These are phyloP conservation scores for Grapholita molesta DNA, from an alignment of 1,140 invertebrate species.

Conservation along the genomic window DNA sequence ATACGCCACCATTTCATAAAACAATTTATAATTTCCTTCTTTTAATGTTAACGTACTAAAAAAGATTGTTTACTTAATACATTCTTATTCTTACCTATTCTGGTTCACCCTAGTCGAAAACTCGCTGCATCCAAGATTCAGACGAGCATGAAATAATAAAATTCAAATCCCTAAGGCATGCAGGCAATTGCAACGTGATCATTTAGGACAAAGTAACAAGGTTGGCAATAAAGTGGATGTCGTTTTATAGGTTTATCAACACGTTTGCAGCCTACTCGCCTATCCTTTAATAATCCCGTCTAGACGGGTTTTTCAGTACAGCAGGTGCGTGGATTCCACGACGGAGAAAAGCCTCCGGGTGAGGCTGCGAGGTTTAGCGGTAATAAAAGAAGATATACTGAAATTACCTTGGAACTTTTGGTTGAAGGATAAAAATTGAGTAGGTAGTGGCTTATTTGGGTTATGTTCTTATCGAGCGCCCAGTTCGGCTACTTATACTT, in stretches of 20 bases:
- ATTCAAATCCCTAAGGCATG: background rate
- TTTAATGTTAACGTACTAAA: no score
- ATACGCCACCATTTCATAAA: no score
- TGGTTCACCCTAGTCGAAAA: background rate
- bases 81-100: no score
- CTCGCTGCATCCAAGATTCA: background rate
- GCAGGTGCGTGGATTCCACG: constrained; percentile 34
- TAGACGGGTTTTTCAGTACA: constrained; percentile 42
- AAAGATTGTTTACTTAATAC: no score
- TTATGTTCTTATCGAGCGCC: no score
- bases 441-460: background rate
- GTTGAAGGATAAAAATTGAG: background rate
- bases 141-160: background rate
- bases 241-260: constrained; percentile 22
- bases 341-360: constrained; percentile 11
- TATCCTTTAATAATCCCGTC: constrained; percentile 29
- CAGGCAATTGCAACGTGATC: background rate
- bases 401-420: background rate
- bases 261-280: constrained; percentile 22
- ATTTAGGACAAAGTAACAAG: constrained; percentile 18
- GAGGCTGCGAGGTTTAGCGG: background rate
- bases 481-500: no score
- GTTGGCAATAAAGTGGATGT: constrained; percentile 28
- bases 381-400: constrained; percentile 13
- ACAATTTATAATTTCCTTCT: no score